phyloP scores from a whole-genome alignment of 2,113 vertebrate species.

The Pao palembangensis region DNA sequence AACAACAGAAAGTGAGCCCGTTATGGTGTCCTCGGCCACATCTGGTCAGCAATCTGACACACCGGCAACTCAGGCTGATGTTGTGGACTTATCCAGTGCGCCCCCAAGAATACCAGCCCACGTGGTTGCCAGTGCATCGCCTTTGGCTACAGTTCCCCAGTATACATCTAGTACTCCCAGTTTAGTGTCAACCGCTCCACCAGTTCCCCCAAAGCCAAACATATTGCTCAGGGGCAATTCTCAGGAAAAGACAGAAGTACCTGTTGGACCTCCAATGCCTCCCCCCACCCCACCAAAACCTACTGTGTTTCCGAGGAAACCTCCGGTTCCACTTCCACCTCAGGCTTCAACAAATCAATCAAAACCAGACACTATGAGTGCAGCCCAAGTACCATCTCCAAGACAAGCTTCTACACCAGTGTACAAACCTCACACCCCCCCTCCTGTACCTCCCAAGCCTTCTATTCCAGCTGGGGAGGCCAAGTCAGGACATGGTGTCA shows the following conservation, averaged over 20 bases:
- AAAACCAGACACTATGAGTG: slow-evolving; percentile 60
- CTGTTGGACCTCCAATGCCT: slow-evolving; percentile 81
- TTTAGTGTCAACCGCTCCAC: slow-evolving; percentile 73
- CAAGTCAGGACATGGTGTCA: slow-evolving; percentile 78
- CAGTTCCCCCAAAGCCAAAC: slow-evolving; percentile 79
- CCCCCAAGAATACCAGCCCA: slow-evolving; percentile 43
- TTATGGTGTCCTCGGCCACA: slow-evolving; percentile 24
- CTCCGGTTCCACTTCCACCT: slow-evolving; percentile 73
- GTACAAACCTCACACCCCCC: slow-evolving; percentile 81
- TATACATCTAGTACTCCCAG: slow-evolving; percentile 73
- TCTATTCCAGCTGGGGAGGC: slow-evolving; percentile 84
- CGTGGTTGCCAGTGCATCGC: slow-evolving; percentile 60
- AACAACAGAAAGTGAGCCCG: slow-evolving; percentile 45
- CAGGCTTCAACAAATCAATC: slow-evolving; percentile 54
- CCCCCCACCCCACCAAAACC: slow-evolving; percentile 89
- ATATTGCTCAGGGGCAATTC: slow-evolving; percentile 80
- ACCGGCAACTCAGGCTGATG: slow-evolving; percentile 37
- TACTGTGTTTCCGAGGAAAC: slow-evolving; percentile 83
- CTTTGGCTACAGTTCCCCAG: slow-evolving; percentile 77
- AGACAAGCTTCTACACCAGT: slow-evolving; percentile 69
- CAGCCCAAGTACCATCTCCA: slow-evolving; percentile 54
- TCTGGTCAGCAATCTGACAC: slow-evolving; percentile 35
- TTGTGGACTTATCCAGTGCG: slow-evolving; percentile 65
- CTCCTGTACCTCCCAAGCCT: slow-evolving; percentile 94
- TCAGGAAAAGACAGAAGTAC: slow-evolving; percentile 79